Conservation (phyloP, 2,113 vertebrate genomes). For the Plotosus lineatus region DNA sequence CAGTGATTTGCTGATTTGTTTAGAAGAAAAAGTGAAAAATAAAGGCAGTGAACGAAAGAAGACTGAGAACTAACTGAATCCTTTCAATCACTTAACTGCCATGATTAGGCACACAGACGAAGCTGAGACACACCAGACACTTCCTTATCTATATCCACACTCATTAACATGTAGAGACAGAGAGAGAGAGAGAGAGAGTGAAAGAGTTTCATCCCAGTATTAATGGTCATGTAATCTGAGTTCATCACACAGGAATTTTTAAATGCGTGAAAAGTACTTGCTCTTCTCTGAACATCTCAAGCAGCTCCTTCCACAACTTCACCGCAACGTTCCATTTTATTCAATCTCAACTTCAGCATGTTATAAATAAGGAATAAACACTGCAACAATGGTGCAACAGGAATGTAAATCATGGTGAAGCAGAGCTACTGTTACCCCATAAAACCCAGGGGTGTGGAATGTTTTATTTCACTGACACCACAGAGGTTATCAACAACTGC, state of each 20-base stretch:
- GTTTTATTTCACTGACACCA: background rate
- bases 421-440: background rate
- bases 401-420: no score
- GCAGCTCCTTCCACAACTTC: background rate
- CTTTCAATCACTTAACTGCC: background rate
- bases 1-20: background rate
- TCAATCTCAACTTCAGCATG: background rate
- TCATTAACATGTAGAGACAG: no score
- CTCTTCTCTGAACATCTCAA: background rate
- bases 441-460: no score
- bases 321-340: background rate
- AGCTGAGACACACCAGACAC: background rate
- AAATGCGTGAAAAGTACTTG: background rate
- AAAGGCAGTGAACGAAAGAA: background rate
- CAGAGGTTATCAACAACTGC: background rate
- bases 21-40: background rate
- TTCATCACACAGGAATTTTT: slow-evolving; percentile 32
- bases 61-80: background rate
- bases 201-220: background rate
- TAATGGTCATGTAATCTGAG: slow-evolving; percentile 25
- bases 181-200: background rate
- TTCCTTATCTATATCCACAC: background rate
- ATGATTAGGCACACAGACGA: background rate
- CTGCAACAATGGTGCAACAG: no score
- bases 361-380: background rate